A percentile compares a stretch with the other conserved stretches of the same genome.
Evolutionary conservation across 2,113 vertebrate species (phyloP).

Genomic region (Atlantisia rogersi): DNA sequence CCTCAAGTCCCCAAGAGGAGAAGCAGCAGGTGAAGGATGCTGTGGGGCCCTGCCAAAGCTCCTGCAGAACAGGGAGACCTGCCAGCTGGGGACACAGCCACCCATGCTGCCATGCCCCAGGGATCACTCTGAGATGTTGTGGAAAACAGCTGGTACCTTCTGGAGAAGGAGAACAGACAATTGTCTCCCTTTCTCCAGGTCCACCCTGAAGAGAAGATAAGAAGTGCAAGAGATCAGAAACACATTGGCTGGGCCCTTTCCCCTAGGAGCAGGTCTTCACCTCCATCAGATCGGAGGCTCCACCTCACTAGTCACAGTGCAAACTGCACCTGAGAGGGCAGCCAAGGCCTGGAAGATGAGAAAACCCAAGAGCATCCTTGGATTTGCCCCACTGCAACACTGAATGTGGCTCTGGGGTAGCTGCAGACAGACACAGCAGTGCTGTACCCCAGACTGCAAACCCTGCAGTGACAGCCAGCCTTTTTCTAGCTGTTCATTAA

Average conservation of each 20-base stretch:
- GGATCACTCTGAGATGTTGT: not conserved
- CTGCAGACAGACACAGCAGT: not conserved
- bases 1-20: not conserved
- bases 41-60: not conserved
- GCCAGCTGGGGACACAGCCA: not conserved
- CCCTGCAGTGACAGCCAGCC: not conserved
- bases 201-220: fast-evolving
- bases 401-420: not conserved
- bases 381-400: not conserved
- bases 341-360: not conserved
- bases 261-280: not conserved
- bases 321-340: not conserved
- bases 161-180: not conserved
- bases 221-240: not conserved
- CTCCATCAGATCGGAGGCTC: not conserved
- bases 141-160: not conserved
- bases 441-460: not conserved
- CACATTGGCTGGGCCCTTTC: not conserved
- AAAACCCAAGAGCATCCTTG: not conserved
- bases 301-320: not conserved
- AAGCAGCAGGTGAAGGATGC: not conserved
- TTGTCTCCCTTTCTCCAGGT: not conserved
- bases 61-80: not conserved
- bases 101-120: fast-evolving
- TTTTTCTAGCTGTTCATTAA: not conserved